These are phyloP conservation scores for Lagorchestes hirsutus DNA, from an alignment of 2,797 vertebrate species.

Conservation along the genomic window DNA sequence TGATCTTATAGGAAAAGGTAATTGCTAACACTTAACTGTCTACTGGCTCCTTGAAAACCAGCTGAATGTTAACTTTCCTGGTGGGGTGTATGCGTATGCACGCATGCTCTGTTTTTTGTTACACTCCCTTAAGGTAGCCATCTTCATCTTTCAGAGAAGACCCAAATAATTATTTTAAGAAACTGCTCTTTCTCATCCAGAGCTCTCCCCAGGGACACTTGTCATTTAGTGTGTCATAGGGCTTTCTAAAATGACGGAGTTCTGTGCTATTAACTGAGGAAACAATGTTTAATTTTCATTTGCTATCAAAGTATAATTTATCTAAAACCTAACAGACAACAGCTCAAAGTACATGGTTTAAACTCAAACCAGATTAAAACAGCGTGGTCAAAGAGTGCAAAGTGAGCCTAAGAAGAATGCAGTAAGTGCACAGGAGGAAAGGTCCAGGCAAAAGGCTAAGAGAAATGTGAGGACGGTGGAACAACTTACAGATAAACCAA, in stretches of 20 bases:
- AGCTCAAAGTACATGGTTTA: constrained; percentile 29
- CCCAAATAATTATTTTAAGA: constrained; percentile 35
- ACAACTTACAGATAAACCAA: not conserved
- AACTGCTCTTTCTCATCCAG: constrained; percentile 6
- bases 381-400: constrained; percentile 44
- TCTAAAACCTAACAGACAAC: constrained; percentile 24
- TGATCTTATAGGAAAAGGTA: constrained; percentile 20
- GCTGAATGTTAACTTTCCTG: constrained; percentile 30
- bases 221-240: constrained; percentile 35
- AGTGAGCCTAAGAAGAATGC: not conserved
- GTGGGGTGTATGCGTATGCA: not conserved
- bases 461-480: not conserved
- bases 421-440: not conserved
- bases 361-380: constrained; percentile 38
- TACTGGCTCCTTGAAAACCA: not conserved
- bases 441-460: not conserved
- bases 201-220: not conserved
- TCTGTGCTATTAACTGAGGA: constrained; percentile 49
- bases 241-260: constrained; percentile 21
- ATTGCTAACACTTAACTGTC: constrained; percentile 53
- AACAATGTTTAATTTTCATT: constrained; percentile 40
- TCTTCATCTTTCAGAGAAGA: constrained; percentile 53
- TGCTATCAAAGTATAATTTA: constrained; percentile 51
- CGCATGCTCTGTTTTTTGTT: not conserved
- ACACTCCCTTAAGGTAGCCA: constrained; percentile 22